These are phyloP conservation scores for Diadumene lineata DNA, from an alignment of 92 coral and sea anemone genomes.

Conservation along the genomic window DNA sequence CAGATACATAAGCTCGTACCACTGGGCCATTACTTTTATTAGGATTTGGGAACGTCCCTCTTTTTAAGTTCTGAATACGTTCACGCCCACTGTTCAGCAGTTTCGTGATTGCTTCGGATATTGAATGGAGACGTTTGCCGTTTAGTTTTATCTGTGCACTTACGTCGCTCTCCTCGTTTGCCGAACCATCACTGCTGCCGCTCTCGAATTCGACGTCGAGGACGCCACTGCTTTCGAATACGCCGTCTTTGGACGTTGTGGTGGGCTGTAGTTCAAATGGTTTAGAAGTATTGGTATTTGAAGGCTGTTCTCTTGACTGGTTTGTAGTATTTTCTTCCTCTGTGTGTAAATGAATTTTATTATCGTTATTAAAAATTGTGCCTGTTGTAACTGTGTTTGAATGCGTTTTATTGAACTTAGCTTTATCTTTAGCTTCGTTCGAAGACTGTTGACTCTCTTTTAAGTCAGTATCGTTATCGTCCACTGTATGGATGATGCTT, in stretches of 20 bases:
- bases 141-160: constrained; percentile 15
- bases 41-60: background rate
- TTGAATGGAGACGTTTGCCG: constrained; percentile 32
- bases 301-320: no score
- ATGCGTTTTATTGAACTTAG: no score
- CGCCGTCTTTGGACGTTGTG: constrained; percentile 14
- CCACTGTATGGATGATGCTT: background rate
- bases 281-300: background rate
- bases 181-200: constrained; percentile 28
- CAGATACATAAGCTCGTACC: constrained; percentile 39
- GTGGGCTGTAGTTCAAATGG: background rate
- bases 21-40: constrained; percentile 21
- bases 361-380: no score
- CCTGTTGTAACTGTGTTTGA: no score
- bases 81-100: constrained; percentile 23
- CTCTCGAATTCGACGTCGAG: constrained; percentile 19
- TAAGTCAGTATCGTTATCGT: background rate
- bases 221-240: constrained; percentile 15
- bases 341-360: no score
- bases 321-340: no score
- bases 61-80: constrained; percentile 20
- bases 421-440: no score
- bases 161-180: background rate
- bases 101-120: constrained; percentile 36
- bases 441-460: background rate